These are phyloP conservation scores for Lycophotia porphyrea DNA, from an alignment of 2,888 invertebrate species.

Conservation along the genomic window DNA sequence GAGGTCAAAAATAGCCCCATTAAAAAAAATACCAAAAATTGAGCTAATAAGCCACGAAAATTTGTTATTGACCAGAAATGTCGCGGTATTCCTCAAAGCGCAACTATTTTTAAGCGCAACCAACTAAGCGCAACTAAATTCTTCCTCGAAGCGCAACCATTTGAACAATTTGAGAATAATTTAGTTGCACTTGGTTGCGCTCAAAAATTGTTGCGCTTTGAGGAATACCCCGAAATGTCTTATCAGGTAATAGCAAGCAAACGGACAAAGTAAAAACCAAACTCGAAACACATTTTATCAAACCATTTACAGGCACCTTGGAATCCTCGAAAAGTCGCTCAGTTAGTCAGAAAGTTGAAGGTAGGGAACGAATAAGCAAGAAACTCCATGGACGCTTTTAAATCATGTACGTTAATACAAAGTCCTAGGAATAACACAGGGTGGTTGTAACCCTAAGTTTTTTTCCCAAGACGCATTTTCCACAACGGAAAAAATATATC, in stretches of 20 bases:
- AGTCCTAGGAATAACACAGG: background rate
- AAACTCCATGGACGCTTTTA: background rate
- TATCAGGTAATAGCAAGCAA: background rate
- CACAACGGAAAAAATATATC: background rate
- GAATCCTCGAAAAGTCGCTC: background rate
- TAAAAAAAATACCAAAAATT: background rate
- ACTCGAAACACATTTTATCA: background rate
- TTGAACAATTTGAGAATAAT: too few species aligned
- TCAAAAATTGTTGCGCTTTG: too few species aligned
- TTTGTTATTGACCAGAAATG: background rate
- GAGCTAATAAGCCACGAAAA: background rate
- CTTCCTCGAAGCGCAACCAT: too few species aligned
- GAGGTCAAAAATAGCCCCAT: too few species aligned
- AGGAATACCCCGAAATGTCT: background rate
- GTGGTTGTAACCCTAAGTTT: background rate
- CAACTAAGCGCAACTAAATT: too few species aligned
- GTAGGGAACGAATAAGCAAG: background rate
- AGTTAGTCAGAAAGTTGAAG: background rate
- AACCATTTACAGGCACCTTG: background rate
- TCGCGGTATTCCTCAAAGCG: too few species aligned
- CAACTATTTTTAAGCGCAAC: too few species aligned
- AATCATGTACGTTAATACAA: background rate
- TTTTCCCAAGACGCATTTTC: background rate
- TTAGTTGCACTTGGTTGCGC: too few species aligned
- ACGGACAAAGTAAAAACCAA: background rate